These are phyloP conservation scores for Oscheius onirici DNA, from an alignment of 2,888 invertebrate species.

Conservation along the genomic window DNA sequence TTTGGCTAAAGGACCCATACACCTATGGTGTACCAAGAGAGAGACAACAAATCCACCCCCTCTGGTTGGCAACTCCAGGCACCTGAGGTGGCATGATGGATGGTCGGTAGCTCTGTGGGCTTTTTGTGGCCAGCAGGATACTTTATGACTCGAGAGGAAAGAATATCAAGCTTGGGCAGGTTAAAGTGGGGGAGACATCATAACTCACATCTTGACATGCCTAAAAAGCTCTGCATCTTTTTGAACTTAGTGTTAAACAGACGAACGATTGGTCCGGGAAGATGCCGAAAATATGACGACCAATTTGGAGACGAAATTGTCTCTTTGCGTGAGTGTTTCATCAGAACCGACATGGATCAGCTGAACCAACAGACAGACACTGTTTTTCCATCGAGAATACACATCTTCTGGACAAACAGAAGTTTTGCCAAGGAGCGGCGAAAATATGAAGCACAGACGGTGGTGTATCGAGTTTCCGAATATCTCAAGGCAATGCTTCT, in stretches of 20 bases:
- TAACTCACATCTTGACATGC: neutral
- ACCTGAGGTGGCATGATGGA: conserved; percentile 29
- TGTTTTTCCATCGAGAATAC: neutral
- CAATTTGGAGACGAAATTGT: no score
- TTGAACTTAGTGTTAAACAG: no score
- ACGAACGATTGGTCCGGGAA: no score
- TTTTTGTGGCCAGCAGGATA: neutral
- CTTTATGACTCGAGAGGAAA: conserved; percentile 8
- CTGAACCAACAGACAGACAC: neutral
- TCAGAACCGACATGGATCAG: no score
- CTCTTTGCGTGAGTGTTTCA: no score
- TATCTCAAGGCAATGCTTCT: conserved; percentile 29
- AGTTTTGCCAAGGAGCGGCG: neutral
- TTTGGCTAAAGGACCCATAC: conserved; percentile 10
- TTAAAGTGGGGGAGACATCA: neutral
- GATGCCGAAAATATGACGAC: no score
- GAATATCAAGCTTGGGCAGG: neutral
- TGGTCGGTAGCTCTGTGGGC: conserved; percentile 5
- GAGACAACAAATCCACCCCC: conserved; percentile 21
- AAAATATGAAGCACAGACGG: conserved; percentile 24
- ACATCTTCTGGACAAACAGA: neutral
- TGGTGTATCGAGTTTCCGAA: conserved; percentile 29
- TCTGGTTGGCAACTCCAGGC: conserved; percentile 16
- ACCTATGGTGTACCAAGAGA: conserved; percentile 18
- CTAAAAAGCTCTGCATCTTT: no score